Base-by-base conservation (phyloP, 1,140 invertebrate species). In the Pachyrhynchus sulphureomaculatus region DNA sequence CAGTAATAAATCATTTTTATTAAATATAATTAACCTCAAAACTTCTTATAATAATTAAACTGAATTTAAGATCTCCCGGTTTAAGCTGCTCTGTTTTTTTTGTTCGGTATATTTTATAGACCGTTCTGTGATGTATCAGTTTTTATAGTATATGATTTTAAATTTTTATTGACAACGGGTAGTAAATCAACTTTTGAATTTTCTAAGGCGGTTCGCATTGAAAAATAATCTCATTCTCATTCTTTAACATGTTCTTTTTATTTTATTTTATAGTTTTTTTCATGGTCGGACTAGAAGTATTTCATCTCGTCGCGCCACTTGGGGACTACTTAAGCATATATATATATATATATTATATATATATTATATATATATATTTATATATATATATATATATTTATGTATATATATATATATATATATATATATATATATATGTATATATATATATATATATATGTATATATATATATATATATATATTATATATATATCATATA, bases 141-240 rank as follows among this genome's bases (percentile, higher is more conserved):
- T 68, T 72, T 72, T 72, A 72, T 72, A 70, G 67, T 65, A 48
- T 68, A 72, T 69, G 68, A 72, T 70, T 72, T 44, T 72, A 66
- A 72, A 72, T 72, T 72, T 72, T 70, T 70, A 68, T 66, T 67
- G 62, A 67, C 65, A 57, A 53, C 33, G n/a, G 60, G 65, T 61
- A 49, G 65, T 72, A 72, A 72, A 72, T 72, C 70, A 72, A 29
- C 17, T 32, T 47, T 39, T 23, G 66, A 68, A 62, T 49, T 62
- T 59, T 62, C 62, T 53, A 15, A 45, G 52, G 59, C 45, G 26
- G 33, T 17, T 26, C 36, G 56, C 26, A 39, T 59, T 49, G 34
- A 52, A 52, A 60, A 60, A 60, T 37, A 51, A 60, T 44, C 47
- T 45, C 29, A 36, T 52, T 44, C 39, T 9, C 52, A 6, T 54